phyloP scores from a whole-genome alignment of 2,113 vertebrate genomes.

The Zootoca vivipara region DNA sequence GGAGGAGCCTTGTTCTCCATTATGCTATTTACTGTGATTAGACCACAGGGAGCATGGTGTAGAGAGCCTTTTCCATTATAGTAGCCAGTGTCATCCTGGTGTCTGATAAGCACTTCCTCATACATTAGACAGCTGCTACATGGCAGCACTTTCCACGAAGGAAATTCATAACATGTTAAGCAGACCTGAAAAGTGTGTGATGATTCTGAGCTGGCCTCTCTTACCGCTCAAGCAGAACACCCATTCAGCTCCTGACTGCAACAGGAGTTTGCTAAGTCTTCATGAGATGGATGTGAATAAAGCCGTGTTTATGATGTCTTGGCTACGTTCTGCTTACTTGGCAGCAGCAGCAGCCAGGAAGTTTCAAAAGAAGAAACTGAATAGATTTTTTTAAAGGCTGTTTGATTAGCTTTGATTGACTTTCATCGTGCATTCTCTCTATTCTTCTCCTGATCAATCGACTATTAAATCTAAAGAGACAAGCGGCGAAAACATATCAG shows the following conservation, averaged over 20 bases:
- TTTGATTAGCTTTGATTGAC: slow-evolving; percentile 13
- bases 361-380: neutral
- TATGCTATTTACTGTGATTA: too few species aligned
- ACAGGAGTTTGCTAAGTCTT: slow-evolving; percentile 2
- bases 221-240: neutral
- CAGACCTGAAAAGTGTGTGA: neutral
- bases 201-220: slow-evolving; percentile 7
- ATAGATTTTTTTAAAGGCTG: neutral
- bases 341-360: neutral
- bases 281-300: neutral
- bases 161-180: neutral
- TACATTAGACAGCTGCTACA: too few species aligned
- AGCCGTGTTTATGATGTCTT: neutral
- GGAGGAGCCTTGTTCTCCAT: too few species aligned
- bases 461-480: neutral
- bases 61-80: too few species aligned
- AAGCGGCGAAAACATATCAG: neutral
- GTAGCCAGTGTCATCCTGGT: too few species aligned
- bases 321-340: slow-evolving; percentile 8
- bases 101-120: too few species aligned
- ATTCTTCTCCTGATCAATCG: slow-evolving; percentile 21
- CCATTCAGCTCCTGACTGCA: neutral
- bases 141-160: too few species aligned
- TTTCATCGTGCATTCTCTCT: neutral
- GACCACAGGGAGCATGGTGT: too few species aligned